Evolutionary conservation across 2,113 vertebrate genomes (phyloP).

Genomic region (Myodes glareolus): DNA sequence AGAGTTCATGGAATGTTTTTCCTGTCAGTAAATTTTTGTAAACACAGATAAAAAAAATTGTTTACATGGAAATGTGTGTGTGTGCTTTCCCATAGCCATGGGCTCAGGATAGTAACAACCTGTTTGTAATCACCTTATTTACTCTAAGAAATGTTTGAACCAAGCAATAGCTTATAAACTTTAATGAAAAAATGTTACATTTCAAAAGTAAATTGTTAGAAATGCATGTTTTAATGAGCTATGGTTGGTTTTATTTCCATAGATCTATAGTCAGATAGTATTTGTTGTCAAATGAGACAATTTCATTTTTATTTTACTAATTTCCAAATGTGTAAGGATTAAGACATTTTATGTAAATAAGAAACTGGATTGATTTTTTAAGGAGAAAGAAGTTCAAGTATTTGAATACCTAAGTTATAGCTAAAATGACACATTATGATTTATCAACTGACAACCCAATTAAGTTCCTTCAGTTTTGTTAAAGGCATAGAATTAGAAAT

Average conservation of each 20-base stretch:
- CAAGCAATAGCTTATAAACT: background rate
- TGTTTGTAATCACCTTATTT: background rate
- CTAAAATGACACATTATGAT: constrained; percentile 27
- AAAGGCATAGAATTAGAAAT: constrained; percentile 40
- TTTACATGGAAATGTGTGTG: background rate
- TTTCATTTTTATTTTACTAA: constrained; percentile 18
- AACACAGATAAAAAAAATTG: background rate
- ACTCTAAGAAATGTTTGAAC: background rate
- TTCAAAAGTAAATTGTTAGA: constrained; percentile 16
- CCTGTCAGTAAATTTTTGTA: background rate
- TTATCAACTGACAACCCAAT: constrained; percentile 15
- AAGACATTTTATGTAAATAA: background rate
- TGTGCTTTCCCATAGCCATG: background rate
- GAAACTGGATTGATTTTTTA: background rate
- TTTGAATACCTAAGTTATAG: constrained; percentile 10
- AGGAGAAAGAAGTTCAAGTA: background rate
- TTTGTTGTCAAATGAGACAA: background rate
- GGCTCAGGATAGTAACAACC: background rate
- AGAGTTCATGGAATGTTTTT: background rate
- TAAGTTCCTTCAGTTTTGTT: constrained; percentile 5
- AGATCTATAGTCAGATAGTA: background rate
- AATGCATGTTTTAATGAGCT: background rate
- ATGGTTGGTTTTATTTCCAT: background rate
- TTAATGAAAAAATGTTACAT: background rate
- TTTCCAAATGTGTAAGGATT: background rate